Evolutionary conservation across 2,113 vertebrate species (phyloP).

Genomic region (human (Homo sapiens)): GRCh38 chr2:53201501-53202000

Average conservation of each 20-base stretch:
- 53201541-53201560: background rate
- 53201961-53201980: background rate
- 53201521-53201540: background rate
- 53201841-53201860: background rate
- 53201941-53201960: background rate
- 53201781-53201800: background rate
- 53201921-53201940: background rate
- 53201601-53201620: background rate
- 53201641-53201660: background rate
- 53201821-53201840: background rate
- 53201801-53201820: background rate
- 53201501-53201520: background rate
- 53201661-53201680: background rate
- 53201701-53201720: background rate
- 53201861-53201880: background rate
- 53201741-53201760: background rate
- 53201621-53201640: background rate
- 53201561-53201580: background rate
- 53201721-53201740: background rate
- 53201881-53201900: background rate
- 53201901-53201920: background rate
- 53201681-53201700: background rate
- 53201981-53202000: background rate
- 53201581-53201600: background rate
- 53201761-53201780: background rate